These are phyloP conservation scores for Cercopithecus mona DNA, from an alignment of 2,113 vertebrate species.

Conservation along the genomic window DNA sequence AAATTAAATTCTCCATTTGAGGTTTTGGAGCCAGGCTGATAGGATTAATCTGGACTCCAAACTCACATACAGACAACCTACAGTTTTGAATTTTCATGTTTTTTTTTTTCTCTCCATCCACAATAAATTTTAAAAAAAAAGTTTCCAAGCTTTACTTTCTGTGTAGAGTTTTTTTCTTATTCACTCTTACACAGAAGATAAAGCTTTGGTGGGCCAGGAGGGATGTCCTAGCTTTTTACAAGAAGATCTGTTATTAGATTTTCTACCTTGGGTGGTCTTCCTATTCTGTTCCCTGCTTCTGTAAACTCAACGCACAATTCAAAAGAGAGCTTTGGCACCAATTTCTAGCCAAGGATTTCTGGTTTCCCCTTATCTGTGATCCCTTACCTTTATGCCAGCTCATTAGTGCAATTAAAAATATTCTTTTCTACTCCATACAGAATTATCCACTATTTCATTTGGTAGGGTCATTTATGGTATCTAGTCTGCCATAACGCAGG, in stretches of 20 bases:
- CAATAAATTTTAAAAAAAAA: not conserved
- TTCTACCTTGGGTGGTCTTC: not conserved
- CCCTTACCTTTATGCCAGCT: not conserved
- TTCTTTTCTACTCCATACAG: not conserved
- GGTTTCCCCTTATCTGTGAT: not conserved
- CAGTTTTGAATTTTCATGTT: not conserved
- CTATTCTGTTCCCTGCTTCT: not conserved
- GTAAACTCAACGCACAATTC: not conserved
- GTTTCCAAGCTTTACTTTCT: not conserved
- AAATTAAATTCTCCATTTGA: constrained; percentile 17
- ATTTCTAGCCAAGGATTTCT: not conserved
- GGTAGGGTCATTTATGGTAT: not conserved
- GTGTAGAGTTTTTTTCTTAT: not conserved
- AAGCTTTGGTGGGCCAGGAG: not conserved
- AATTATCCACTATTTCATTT: not conserved
- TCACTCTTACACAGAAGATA: not conserved
- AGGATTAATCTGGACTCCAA: not conserved
- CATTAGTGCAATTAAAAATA: not conserved
- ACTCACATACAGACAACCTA: not conserved
- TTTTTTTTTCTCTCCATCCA: not conserved
- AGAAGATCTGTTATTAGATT: not conserved
- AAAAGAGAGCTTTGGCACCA: not conserved
- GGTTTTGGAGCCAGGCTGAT: not conserved
- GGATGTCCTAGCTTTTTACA: not conserved
- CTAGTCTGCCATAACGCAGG: not conserved